Evolutionary conservation across 1,140 invertebrate genomes (phyloP).

Genomic region (Cylas formicarius): DNA sequence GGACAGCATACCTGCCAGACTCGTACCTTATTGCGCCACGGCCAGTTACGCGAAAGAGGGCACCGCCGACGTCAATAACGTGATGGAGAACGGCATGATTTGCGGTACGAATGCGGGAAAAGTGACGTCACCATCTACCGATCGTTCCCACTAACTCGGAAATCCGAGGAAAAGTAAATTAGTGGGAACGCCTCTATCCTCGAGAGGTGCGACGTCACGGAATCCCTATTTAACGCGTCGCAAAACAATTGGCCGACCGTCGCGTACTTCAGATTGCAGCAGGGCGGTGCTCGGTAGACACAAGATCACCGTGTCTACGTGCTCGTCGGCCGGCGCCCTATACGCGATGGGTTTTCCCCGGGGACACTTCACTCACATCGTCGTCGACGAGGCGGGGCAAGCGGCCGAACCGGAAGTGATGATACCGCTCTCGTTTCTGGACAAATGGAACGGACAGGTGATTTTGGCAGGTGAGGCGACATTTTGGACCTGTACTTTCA

Average conservation of each 20-base stretch:
- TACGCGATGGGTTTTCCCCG: conserved; percentile 46
- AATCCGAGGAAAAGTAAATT: too few species aligned
- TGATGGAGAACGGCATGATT: conserved; percentile 32
- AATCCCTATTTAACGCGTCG: too few species aligned
- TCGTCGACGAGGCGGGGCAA: conserved; percentile 85
- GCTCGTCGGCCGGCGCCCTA: conserved; percentile 61
- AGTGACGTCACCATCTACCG: conserved; percentile 15
- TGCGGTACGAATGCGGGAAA: too few species aligned
- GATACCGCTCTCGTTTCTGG: conserved; percentile 53
- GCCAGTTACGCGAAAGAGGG: conserved; percentile 50
- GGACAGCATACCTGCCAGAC: conserved; percentile 48
- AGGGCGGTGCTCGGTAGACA: conserved; percentile 57
- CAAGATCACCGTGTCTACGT: conserved; percentile 78
- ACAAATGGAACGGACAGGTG: conserved; percentile 34
- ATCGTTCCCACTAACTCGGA: conserved; percentile 31
- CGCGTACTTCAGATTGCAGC: conserved; percentile 31
- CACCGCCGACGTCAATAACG: conserved; percentile 22
- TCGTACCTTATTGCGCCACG: conserved; percentile 66
- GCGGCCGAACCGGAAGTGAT: conserved; percentile 71
- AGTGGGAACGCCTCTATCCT: too few species aligned
- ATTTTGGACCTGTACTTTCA: conserved; percentile 7
- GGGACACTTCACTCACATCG: conserved; percentile 68
- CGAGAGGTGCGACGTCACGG: too few species aligned
- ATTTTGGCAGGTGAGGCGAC: conserved; percentile 33
- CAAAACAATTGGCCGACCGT: too few species aligned